These are phyloP conservation scores for Epicampocera succincta DNA, from an alignment of 2,888 invertebrate genomes.

Conservation along the genomic window DNA sequence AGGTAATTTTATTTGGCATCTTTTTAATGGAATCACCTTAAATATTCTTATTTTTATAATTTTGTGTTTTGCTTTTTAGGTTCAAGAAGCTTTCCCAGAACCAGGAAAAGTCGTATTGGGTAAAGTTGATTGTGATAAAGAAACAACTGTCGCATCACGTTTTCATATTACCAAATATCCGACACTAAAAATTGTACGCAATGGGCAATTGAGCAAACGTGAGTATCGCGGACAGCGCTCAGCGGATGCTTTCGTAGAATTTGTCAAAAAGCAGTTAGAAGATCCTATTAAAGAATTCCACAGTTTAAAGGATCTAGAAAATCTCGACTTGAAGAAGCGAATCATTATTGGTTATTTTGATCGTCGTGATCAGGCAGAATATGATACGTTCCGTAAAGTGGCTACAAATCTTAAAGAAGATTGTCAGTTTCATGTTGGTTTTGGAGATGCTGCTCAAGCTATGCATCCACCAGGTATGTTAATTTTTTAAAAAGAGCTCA, in stretches of 20 bases:
- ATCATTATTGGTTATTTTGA: slow-evolving; percentile 96
- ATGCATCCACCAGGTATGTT: slow-evolving; percentile 91
- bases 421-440: slow-evolving; percentile 95
- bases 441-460: slow-evolving; percentile 90
- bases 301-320: slow-evolving; percentile 87
- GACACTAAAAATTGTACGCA: slow-evolving; percentile 96
- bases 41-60: neutral
- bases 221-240: slow-evolving; percentile 96
- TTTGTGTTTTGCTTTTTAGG: slow-evolving; percentile 73
- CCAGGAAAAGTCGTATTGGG: slow-evolving; percentile 94
- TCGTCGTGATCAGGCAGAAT: slow-evolving; percentile 89
- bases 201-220: slow-evolving; percentile 93
- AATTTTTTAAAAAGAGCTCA: neutral
- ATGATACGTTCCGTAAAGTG: slow-evolving; percentile 89
- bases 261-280: slow-evolving; percentile 93
- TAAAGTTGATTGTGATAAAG: slow-evolving; percentile 98
- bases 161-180: slow-evolving; percentile 99
- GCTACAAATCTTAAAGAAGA: slow-evolving; percentile 96
- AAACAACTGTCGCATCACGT: slow-evolving; percentile 91
- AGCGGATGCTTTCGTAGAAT: slow-evolving; percentile 93
- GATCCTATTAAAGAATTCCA: slow-evolving; percentile 92
- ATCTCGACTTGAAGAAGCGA: slow-evolving; percentile 90
- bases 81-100: slow-evolving; percentile 88
- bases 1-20: slow-evolving; percentile 82
- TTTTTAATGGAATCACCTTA: too few species aligned